phyloP scores from a whole-genome alignment of 1,140 invertebrate species.

The Schlechtendalia chinensis region DNA sequence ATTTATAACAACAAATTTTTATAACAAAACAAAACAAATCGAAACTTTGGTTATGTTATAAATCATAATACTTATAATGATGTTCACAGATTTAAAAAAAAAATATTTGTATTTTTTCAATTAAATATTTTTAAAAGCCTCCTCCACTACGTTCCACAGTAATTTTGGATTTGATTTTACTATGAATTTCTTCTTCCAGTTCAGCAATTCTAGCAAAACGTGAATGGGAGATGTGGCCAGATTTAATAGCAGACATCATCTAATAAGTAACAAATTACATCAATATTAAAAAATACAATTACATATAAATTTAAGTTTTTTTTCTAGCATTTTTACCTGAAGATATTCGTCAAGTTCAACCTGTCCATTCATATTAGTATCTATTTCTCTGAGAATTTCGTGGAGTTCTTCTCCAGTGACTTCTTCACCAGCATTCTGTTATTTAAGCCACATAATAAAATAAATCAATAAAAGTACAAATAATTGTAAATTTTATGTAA shows the following conservation, averaged over 20 bases:
- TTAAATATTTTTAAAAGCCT: slow-evolving; percentile 69
- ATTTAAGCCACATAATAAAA: slow-evolving; percentile 8
- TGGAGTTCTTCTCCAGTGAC: slow-evolving; percentile 94
- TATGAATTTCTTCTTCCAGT: slow-evolving; percentile 78
- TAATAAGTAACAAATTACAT: slow-evolving; percentile 56
- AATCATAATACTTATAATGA: slow-evolving; percentile 18
- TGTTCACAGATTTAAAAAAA: slow-evolving; percentile 22
- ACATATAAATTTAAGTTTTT: neutral
- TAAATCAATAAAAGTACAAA: neutral
- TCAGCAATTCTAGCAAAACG: slow-evolving; percentile 89
- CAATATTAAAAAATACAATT: neutral
- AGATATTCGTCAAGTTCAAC: slow-evolving; percentile 98
- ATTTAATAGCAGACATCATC: slow-evolving; percentile 98
- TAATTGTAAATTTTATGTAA: too few relatives aligned
- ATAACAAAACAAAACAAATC: slow-evolving; percentile 28
- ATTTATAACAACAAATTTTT: neutral
- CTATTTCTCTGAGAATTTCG: slow-evolving; percentile 95
- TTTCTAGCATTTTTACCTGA: slow-evolving; percentile 68
- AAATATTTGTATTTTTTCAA: neutral
- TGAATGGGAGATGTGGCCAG: slow-evolving; percentile 82
- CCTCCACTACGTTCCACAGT: slow-evolving; percentile 90
- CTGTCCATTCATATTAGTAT: slow-evolving; percentile 99
- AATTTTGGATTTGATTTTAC: slow-evolving; percentile 73
- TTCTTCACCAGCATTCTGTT: slow-evolving; percentile 84
- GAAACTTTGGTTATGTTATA: slow-evolving; percentile 10